phyloP scores from a whole-genome alignment of 2,113 vertebrate genomes.

The Apodemus speciosus region DNA sequence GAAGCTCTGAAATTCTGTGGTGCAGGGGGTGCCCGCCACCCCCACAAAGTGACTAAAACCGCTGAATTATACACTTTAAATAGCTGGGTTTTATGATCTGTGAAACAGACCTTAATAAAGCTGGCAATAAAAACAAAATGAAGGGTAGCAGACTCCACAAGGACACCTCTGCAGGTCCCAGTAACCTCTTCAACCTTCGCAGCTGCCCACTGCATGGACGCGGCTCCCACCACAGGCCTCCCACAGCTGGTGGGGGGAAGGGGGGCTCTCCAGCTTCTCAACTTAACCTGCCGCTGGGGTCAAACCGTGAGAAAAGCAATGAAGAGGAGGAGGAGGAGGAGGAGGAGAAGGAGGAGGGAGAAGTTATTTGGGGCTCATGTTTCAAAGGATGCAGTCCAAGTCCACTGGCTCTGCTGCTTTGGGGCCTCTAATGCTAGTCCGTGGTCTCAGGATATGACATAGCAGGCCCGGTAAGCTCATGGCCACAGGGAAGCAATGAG shows the following conservation, averaged over 20 bases:
- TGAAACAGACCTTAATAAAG: constrained; percentile 54
- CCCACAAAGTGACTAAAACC: constrained; percentile 32
- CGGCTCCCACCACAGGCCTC: not conserved
- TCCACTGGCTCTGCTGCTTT: not conserved
- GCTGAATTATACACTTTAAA: constrained; percentile 6
- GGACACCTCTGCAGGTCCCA: not conserved
- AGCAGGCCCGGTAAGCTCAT: not conserved
- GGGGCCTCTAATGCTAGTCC: not conserved
- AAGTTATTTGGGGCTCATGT: too few relatives aligned
- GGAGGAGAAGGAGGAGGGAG: too few relatives aligned
- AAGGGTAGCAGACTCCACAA: not conserved
- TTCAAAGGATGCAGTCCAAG: too few relatives aligned
- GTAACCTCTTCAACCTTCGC: not conserved
- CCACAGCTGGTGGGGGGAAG: too few relatives aligned
- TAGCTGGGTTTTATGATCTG: constrained; percentile 32
- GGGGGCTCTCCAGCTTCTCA: not conserved
- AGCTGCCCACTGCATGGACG: not conserved
- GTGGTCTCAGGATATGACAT: not conserved
- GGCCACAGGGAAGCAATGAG: not conserved
- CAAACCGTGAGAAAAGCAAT: not conserved
- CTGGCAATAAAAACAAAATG: constrained; percentile 25
- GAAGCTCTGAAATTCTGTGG: not conserved
- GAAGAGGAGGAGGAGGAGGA: not conserved
- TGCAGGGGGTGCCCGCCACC: not conserved
- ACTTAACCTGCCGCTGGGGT: not conserved